Evolutionary conservation across 1,140 invertebrate genomes (phyloP).

Genomic region (Glossosoma conforme): DNA sequence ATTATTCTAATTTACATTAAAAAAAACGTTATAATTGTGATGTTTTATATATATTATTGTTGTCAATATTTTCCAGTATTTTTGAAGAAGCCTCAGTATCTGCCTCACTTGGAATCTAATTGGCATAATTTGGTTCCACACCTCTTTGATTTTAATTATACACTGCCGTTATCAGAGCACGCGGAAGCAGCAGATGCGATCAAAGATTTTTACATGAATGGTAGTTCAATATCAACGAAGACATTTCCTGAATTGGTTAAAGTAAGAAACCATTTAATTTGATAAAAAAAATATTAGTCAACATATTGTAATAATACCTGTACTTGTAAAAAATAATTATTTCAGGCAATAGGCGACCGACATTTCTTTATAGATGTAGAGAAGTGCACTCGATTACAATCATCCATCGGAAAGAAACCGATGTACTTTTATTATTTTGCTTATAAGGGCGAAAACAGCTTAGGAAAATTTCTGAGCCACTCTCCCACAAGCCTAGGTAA

Average conservation of each 20-base stretch:
- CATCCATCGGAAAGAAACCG: slow-evolving; percentile 48
- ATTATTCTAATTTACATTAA: too few species aligned
- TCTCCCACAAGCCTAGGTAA: too few species aligned
- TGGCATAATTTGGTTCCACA: slow-evolving; percentile 55
- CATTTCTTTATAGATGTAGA: slow-evolving; percentile 53
- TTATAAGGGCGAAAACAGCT: slow-evolving; percentile 50
- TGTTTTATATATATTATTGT: background rate
- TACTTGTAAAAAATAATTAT: background rate
- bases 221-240: slow-evolving; percentile 45
- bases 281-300: background rate
- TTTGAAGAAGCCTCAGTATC: slow-evolving; percentile 37
- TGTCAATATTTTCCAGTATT: slow-evolving; percentile 43
- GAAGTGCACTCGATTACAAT: slow-evolving; percentile 52
- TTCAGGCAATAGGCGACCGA: slow-evolving; percentile 54
- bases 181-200: slow-evolving; percentile 46
- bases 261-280: slow-evolving; percentile 29
- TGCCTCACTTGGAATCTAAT: slow-evolving; percentile 50
- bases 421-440: slow-evolving; percentile 57
- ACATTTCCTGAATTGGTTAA: slow-evolving; percentile 41
- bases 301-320: background rate
- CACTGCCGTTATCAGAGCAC: slow-evolving; percentile 45
- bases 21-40: background rate
- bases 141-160: slow-evolving; percentile 59
- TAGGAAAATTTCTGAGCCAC: slow-evolving; percentile 45
- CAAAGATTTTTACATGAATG: slow-evolving; percentile 52